Evolutionary conservation across 2,797 vertebrate species (phyloP).

Genomic region (Chelon auratus): DNA sequence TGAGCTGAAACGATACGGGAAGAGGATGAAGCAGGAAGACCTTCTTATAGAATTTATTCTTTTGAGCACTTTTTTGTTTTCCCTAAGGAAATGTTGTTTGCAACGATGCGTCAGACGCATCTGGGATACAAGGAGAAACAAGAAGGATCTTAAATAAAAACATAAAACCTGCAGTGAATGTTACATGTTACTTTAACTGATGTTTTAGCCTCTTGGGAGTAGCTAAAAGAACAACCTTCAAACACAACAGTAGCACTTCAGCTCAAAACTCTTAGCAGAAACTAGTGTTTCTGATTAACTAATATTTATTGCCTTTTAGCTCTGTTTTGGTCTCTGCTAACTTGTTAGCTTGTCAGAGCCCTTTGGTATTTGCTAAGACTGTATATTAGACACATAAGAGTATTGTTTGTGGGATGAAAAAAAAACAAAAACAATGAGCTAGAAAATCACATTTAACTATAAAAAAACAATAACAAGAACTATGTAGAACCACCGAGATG

Average conservation of each 20-base stretch:
- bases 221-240: background rate
- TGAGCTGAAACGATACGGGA: conserved; percentile 19
- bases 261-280: no score
- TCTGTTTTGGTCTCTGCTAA: background rate
- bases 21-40: conserved; percentile 11
- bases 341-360: background rate
- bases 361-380: background rate
- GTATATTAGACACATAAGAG: background rate
- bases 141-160: background rate
- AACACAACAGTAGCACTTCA: background rate
- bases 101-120: background rate
- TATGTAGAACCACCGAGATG: no score
- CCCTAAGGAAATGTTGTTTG: background rate
- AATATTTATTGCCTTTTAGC: background rate
- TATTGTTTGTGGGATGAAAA: no score
- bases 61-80: conserved; percentile 11
- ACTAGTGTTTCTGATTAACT: background rate
- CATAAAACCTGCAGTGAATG: background rate
- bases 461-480: no score
- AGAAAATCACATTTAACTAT: background rate
- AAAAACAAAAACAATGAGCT: background rate
- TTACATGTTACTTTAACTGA: background rate
- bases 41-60: background rate
- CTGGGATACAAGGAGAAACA: background rate
- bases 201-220: background rate